phyloP scores from a whole-genome alignment of 2,797 vertebrate genomes.

The Pyrocephalus nanus region DNA sequence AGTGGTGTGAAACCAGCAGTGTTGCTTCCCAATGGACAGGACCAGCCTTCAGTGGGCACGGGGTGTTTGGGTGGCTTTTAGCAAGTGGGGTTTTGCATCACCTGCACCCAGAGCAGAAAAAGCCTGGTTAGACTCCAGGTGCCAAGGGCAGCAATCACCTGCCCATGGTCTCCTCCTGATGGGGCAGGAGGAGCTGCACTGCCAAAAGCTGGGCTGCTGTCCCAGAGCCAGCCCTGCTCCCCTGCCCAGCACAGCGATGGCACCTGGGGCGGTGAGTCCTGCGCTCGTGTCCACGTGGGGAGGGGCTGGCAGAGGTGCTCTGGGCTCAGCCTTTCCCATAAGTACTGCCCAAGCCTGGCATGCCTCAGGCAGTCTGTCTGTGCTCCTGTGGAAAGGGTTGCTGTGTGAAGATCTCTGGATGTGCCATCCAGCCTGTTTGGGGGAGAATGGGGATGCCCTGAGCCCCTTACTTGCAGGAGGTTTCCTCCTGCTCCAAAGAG shows the following conservation, averaged over 20 bases:
- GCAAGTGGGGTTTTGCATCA: fast-evolving
- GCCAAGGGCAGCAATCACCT: not conserved
- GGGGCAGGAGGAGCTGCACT: not conserved
- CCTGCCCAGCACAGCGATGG: fast-evolving
- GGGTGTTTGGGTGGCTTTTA: not conserved
- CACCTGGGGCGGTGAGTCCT: not conserved
- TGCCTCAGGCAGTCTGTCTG: not conserved
- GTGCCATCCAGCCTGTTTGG: not conserved
- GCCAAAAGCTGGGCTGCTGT: not conserved
- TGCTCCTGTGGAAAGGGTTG: not conserved
- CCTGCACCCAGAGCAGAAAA: not conserved
- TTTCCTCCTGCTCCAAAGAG: not conserved
- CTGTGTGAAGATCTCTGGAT: not conserved
- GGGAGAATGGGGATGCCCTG: not conserved
- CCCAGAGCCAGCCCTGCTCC: too few species aligned
- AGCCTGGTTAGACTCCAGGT: not conserved
- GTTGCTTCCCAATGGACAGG: not conserved
- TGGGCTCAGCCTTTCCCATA: not conserved
- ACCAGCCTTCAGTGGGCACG: fast-evolving
- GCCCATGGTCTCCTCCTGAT: not conserved
- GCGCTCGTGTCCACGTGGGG: fast-evolving
- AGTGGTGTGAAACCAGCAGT: not conserved
- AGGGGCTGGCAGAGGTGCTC: not conserved
- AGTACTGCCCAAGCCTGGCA: not conserved
- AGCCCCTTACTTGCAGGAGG: not conserved